Conservation (phyloP, 2,113 vertebrate genomes). For the Neolamprologus caudopunctatus region DNA sequence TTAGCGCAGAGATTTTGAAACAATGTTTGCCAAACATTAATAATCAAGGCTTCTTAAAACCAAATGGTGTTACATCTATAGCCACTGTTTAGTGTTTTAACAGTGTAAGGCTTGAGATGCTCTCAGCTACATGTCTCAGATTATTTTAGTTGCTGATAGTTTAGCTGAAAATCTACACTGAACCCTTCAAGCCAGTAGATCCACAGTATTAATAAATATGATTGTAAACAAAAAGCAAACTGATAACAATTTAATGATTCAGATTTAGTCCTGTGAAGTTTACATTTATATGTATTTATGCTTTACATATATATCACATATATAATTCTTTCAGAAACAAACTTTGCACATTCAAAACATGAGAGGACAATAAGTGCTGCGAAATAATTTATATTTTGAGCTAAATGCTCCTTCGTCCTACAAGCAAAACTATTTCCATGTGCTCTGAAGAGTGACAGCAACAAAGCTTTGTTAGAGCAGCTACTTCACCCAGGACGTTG, state of each 20-base stretch:
- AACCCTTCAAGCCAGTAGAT: background rate
- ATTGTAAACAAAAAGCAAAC: background rate
- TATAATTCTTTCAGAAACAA: accelerated
- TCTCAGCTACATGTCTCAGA: background rate
- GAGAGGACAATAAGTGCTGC: background rate
- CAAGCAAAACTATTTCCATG: background rate
- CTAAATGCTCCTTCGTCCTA: background rate
- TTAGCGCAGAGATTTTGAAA: background rate
- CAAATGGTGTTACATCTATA: background rate
- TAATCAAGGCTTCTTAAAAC: background rate
- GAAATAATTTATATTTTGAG: background rate
- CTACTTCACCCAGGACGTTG: no score
- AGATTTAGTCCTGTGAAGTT: background rate
- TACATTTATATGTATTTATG: no score
- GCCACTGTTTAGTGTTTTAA: background rate
- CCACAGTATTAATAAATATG: background rate
- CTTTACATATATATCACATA: background rate
- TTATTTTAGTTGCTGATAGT: background rate
- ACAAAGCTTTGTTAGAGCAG: no score
- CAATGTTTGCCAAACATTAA: accelerated
- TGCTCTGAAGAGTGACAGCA: background rate
- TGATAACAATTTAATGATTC: background rate
- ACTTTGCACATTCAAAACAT: background rate
- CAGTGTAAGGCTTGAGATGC: background rate
- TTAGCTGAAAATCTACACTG: background rate